Percentiles rank a stretch among this genome's conserved stretches.
These are phyloP conservation scores for Lycocerus yunnanus DNA, from an alignment of 2,888 invertebrate genomes.

Conservation along the genomic window DNA sequence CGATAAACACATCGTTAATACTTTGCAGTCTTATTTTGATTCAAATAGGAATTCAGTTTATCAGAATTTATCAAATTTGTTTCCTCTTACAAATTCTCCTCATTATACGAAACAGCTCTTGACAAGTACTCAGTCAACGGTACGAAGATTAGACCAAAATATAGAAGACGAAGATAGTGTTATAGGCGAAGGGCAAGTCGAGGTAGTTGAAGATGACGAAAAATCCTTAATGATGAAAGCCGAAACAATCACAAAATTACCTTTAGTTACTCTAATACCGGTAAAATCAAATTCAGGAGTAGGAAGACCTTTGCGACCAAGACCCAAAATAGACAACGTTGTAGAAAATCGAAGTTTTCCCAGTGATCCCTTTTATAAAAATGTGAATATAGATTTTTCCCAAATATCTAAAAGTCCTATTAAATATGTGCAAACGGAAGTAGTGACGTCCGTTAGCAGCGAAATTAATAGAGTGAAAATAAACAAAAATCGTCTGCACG, in stretches of 20 bases:
- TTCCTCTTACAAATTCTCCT: neutral
- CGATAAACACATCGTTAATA: neutral
- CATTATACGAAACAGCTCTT: neutral
- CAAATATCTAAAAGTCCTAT: constrained; percentile 14
- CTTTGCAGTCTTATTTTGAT: neutral
- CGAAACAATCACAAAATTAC: constrained; percentile 45
- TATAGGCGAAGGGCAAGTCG: constrained; percentile 50
- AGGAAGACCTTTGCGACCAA: constrained; percentile 69
- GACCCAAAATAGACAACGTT: constrained; percentile 57
- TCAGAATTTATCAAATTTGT: neutral
- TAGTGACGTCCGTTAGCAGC: constrained; percentile 38
- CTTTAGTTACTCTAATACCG: constrained; percentile 72
- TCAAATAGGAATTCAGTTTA: neutral
- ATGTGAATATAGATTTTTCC: constrained; percentile 20
- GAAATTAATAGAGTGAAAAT: constrained; percentile 34
- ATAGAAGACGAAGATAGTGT: constrained; percentile 8
- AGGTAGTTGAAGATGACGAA: constrained; percentile 51
- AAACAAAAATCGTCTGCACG: constrained; percentile 34
- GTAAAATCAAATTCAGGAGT: constrained; percentile 81
- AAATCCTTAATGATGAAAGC: constrained; percentile 47
- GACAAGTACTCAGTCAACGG: neutral
- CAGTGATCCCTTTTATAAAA: constrained; percentile 28
- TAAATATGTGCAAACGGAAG: constrained; percentile 37
- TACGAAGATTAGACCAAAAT: neutral
- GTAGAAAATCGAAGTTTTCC: constrained; percentile 49